Evolutionary conservation across 1,140 invertebrate genomes (phyloP).

Genomic region (Procambarus clarkii): DNA sequence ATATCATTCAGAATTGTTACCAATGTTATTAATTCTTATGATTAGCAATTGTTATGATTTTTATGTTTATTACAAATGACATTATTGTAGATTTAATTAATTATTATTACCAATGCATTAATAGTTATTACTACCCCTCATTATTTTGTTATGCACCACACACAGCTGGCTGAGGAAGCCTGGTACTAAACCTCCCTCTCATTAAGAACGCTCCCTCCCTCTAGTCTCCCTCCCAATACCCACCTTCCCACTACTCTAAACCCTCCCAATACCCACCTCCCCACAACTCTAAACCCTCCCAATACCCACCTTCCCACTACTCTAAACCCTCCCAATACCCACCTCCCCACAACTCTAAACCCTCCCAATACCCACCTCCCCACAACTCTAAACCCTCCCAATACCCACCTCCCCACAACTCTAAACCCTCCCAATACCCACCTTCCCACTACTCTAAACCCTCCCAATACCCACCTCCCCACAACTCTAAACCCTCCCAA

Average conservation of each 20-base stretch:
- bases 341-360: neutral
- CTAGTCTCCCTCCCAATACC: neutral
- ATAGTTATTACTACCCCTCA: no score
- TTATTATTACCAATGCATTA: no score
- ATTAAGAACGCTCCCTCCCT: neutral
- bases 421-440: neutral
- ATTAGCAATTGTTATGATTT: no score
- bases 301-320: neutral
- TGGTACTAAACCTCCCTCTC: neutral
- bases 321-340: neutral
- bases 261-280: neutral
- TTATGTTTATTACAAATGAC: no score
- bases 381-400: neutral
- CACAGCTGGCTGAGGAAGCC: no score
- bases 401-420: neutral
- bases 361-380: neutral
- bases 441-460: no score
- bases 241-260: no score
- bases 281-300: neutral
- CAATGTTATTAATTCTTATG: no score
- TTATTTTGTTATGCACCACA: no score
- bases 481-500: neutral
- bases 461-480: neutral
- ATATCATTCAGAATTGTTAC: no score
- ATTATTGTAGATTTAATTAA: no score